Base-by-base conservation (phyloP, 92 coral and sea anemone genomes). In the Umimayanthus chanpuru region DNA sequence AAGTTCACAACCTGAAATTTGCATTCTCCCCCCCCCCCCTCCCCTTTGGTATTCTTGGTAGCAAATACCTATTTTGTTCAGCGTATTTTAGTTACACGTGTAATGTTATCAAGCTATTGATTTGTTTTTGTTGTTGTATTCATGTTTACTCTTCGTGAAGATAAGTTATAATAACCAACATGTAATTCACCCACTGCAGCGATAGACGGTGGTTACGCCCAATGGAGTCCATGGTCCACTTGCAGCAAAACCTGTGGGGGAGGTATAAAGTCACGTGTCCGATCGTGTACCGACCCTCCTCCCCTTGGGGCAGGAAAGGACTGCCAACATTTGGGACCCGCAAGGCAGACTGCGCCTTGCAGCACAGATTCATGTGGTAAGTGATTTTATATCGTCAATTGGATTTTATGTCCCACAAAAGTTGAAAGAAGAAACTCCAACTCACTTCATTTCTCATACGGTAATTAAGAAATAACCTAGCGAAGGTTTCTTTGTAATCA, bases 171-270 rank as follows among this genome's bases (percentile, higher is more conserved):
- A 7, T 72, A 72, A 72, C 14, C 29, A 5, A 10, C 28, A 70
- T 70, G 1, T 21, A n/a, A 6, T 6, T 70, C 14, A 70, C 18
- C 29, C 30, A 72, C 39, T 72, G 29, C 43, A 72, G 76, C 39
- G 21, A 20, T 72, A 72, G 30, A 72, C 7, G 76, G 76, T 72
- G 76, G 76, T 8, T 72, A 72, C 40, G 29, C 30, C 18, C 32
- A 72, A 15, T 72, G 76, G 76, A 72, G 15, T 36, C 1, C 12
- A 25, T 72, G 76, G 76, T 9, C 18, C 6, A 72, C 5, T 6
- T 72, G 76, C 43, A 72, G 76, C 40, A 72, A 72, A 43, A 72
- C 43, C 76, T 72, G 76, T 72, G 76, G 76, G 43, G 76, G 76
- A 28, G 76, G 76, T 72, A 72, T 21, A 72, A 14, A 12, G 43